Percentiles rank a stretch among this genome's conserved stretches.
Conservation (phyloP, 2,797 vertebrate genomes). For the Dendrocincla fuliginosa region DNA sequence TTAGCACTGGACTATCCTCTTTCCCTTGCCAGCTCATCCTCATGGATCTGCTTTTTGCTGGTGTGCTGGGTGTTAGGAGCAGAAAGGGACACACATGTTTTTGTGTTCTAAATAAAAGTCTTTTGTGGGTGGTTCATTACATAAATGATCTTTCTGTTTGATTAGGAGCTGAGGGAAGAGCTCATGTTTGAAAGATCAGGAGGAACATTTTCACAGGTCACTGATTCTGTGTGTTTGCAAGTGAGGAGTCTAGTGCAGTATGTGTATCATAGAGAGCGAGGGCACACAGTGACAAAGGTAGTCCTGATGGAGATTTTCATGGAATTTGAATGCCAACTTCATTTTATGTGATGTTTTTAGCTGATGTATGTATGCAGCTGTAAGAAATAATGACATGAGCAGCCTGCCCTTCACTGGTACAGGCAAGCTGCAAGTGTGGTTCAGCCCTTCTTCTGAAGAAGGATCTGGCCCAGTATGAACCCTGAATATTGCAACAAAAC, state of each 20-base stretch:
- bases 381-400: background rate
- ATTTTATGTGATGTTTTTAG: background rate
- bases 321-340: background rate
- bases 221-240: background rate
- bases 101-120: background rate
- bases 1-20: background rate
- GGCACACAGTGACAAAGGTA: background rate
- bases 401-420: background rate
- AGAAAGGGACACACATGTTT: background rate
- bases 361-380: background rate
- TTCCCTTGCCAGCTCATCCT: background rate
- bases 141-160: background rate
- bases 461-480: background rate
- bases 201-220: background rate
- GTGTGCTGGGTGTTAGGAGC: background rate
- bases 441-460: background rate
- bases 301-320: background rate
- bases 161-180: background rate
- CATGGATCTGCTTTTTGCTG: background rate
- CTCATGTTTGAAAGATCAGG: background rate
- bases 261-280: background rate
- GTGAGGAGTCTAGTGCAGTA: accelerated
- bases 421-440: background rate
- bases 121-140: background rate
- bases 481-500: background rate